Base-by-base conservation (phyloP, 2,113 vertebrate species). In the Limnothrissa miodon region DNA sequence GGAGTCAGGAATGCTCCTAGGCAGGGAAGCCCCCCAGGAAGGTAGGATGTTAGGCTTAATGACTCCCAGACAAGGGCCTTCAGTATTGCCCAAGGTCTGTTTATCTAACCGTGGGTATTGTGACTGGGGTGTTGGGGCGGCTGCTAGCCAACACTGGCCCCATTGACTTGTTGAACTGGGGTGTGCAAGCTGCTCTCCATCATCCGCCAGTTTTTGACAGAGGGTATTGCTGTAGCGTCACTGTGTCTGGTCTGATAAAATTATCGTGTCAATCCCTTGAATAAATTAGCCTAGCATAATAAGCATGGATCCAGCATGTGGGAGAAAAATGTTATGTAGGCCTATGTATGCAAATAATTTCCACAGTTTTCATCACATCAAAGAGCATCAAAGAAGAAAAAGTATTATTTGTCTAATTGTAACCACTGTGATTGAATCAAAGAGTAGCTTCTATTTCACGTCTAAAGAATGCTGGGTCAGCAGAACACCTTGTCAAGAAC, bases 11-110 rank as follows among this genome's bases (percentile, higher is more conserved):
- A 44, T 48, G 78, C 5, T 53, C n/a, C 78, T 21, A 45, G 51
- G 48, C 33, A 51, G 45, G 23, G 59, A 62, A 9, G 59, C 59
- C 46, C 42, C 42, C 46, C 33, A 56, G 29, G 46, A 56, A 53
- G 46, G 45, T 79, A 36, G 53, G 25, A 59, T 19, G 13, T n/a
- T n/a, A n/a, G n/a, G n/a, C n/a, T 6, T 81, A 84, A 84, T 84
- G 82, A 62, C 39, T 78, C n/a, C 56, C 84, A 83, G 84, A 45
- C 46, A 29, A 46, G 44, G 80, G 56, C 74, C 36, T 39, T 46
- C 74, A 19, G 46, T 44, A 21, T 23, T 59, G 46, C 82, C 39
- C 39, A 39, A 78, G 46, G 23, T 51, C 82, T 78, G 74, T 83
- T 59, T 23, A 39, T 15, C 74, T 51, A 59, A 33, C 45, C 51